Percentiles rank a stretch among this genome's conserved stretches.
Conservation (phyloP, 2,888 invertebrate species). For the Neoascia interrupta region DNA sequence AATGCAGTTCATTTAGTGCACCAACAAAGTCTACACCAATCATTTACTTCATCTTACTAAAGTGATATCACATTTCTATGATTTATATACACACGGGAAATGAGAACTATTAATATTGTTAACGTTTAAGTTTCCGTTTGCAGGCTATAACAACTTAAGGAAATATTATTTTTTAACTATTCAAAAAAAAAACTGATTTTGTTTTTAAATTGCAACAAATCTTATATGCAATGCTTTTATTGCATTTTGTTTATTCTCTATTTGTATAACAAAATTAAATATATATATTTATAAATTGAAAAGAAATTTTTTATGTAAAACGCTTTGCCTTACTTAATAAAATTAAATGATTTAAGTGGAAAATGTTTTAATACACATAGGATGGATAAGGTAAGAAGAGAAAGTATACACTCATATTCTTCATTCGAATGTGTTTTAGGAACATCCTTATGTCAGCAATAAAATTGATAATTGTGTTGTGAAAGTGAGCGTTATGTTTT, state of each 20-base stretch:
- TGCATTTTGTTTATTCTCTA: constrained; percentile 69
- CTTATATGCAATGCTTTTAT: constrained; percentile 73
- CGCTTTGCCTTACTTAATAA: constrained; percentile 78
- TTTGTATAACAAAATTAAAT: constrained; percentile 19
- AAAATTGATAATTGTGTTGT: too few species aligned
- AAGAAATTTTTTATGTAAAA: constrained; percentile 79
- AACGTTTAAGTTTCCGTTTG: constrained; percentile 14
- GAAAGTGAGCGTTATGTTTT: too few species aligned
- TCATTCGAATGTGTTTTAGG: too few species aligned
- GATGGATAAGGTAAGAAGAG: too few species aligned
- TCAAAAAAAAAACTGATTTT: constrained; percentile 2
- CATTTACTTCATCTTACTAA: constrained; percentile 18
- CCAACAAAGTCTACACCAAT: constrained; percentile 1
- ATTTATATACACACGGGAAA: constrained; percentile 10
- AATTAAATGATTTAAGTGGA: too few species aligned
- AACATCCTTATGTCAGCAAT: too few species aligned
- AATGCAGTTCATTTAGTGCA: constrained; percentile 16
- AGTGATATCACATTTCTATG: constrained; percentile 33
- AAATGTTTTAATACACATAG: too few species aligned
- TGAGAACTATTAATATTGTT: constrained; percentile 21
- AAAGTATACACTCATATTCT: too few species aligned
- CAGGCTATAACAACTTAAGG: constrained; percentile 10
- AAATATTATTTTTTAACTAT: constrained; percentile 26
- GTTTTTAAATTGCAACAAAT: constrained; percentile 55
- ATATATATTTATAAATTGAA: constrained; percentile 64